Evolutionary conservation across 2,888 invertebrate species (phyloP).

Genomic region (Rhyacophila evoluta): DNA sequence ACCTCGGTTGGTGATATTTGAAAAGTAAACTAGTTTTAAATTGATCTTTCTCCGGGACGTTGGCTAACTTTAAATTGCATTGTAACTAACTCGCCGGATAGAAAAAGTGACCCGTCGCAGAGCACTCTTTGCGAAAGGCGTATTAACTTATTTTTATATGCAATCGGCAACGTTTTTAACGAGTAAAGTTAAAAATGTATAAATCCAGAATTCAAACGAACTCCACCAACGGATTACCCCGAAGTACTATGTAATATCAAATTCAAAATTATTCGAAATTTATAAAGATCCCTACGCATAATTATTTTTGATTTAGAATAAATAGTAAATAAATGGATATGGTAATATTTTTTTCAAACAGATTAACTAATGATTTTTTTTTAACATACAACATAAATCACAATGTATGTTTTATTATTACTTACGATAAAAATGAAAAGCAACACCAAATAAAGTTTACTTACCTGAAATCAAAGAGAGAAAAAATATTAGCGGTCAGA

Average conservation of each 20-base stretch:
- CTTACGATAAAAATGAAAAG: too few species aligned
- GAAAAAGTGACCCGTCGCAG: neutral
- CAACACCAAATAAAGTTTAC: too few species aligned
- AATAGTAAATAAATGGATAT: too few species aligned
- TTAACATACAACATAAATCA: too few species aligned
- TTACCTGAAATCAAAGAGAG: too few species aligned
- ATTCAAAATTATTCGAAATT: too few species aligned
- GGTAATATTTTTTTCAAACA: too few species aligned
- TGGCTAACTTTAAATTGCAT: conserved; percentile 7
- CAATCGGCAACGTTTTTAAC: neutral
- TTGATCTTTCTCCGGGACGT: neutral
- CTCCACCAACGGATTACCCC: neutral
- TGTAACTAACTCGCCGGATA: neutral
- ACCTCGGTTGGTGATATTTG: neutral
- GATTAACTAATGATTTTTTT: too few species aligned
- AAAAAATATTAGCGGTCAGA: too few species aligned
- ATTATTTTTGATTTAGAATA: too few species aligned
- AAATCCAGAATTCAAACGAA: neutral
- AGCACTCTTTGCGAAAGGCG: neutral
- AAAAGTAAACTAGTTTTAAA: conserved; percentile 19
- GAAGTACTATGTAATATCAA: neutral
- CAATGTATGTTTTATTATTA: too few species aligned
- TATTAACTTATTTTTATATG: neutral
- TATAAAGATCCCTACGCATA: too few species aligned
- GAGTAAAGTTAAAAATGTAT: neutral